phyloP scores from a whole-genome alignment of 2,113 vertebrate genomes.

The Ictidomys tridecemlineatus region DNA sequence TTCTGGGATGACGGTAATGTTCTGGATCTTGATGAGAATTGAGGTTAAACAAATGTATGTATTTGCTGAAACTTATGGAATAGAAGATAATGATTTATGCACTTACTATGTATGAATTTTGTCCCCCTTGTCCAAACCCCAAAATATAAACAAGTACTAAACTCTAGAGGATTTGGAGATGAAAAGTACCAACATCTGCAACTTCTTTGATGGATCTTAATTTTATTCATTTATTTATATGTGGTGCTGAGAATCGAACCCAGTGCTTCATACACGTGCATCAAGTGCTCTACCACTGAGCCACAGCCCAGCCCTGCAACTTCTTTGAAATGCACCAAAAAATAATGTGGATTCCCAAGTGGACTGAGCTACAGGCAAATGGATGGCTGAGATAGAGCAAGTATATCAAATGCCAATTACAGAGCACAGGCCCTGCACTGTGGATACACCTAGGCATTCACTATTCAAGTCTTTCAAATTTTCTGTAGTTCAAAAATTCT shows the following conservation, averaged over 20 bases:
- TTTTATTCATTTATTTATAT: too few species aligned
- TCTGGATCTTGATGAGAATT: neutral
- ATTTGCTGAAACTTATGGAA: conserved; percentile 8
- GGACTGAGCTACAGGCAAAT: neutral
- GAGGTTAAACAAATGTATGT: neutral
- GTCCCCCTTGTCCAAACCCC: accelerated
- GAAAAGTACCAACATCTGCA: neutral
- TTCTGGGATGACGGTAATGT: neutral
- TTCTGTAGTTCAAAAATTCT: neutral
- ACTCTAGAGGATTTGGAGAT: neutral
- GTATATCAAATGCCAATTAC: neutral
- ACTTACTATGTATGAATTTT: neutral
- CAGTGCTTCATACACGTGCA: too few species aligned
- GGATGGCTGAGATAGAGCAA: neutral
- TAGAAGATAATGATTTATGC: neutral
- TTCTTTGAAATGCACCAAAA: neutral
- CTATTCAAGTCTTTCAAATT: neutral
- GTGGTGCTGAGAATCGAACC: too few species aligned
- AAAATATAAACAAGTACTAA: neutral
- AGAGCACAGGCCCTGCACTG: too few species aligned
- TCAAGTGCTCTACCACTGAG: too few species aligned
- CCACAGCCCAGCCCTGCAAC: neutral
- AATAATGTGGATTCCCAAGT: neutral
- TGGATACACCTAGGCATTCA: neutral
- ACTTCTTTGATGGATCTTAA: too few species aligned